A percentile compares a stretch with the other conserved stretches of the same genome.
Evolutionary conservation across 1,140 invertebrate genomes (phyloP).

Genomic region (Dendrolimus punctatus): DNA sequence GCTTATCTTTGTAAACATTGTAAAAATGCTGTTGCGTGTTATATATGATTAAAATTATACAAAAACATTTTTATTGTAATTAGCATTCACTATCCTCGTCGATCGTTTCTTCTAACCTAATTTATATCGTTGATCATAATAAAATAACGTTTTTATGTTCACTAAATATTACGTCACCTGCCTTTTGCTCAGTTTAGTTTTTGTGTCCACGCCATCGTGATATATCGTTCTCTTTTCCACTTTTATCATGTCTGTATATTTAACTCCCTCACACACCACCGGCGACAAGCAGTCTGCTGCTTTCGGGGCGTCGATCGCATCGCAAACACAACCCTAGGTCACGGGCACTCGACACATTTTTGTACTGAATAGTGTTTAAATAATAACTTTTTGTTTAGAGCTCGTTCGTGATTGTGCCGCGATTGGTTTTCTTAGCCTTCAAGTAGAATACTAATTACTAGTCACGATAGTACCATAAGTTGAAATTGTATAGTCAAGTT

Average conservation of each 20-base stretch:
- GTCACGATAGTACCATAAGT: neutral
- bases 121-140: neutral
- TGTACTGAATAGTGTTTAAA: conserved; percentile 15
- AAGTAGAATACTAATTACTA: conserved; percentile 13
- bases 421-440: conserved; percentile 14
- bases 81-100: neutral
- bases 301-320: conserved; percentile 38
- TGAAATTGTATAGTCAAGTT: neutral
- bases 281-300: conserved; percentile 66
- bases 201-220: conserved; percentile 46
- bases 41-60: too few relatives aligned
- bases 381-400: conserved; percentile 17
- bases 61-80: too few relatives aligned
- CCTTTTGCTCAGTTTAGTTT: conserved; percentile 31
- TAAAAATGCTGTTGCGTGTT: too few relatives aligned
- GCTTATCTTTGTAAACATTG: too few relatives aligned
- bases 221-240: conserved; percentile 31
- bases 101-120: neutral
- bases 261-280: conserved; percentile 36
- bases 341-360: conserved; percentile 53
- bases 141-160: conserved; percentile 28
- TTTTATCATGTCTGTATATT: conserved; percentile 15
- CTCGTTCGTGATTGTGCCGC: conserved; percentile 13
- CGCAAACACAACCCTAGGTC: conserved; percentile 60
- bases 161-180: conserved; percentile 35